Percentiles rank a stretch among this genome's conserved stretches.
Evolutionary conservation across 2,797 vertebrate genomes (phyloP).

Genomic region (Catamblyrhynchus diadema): DNA sequence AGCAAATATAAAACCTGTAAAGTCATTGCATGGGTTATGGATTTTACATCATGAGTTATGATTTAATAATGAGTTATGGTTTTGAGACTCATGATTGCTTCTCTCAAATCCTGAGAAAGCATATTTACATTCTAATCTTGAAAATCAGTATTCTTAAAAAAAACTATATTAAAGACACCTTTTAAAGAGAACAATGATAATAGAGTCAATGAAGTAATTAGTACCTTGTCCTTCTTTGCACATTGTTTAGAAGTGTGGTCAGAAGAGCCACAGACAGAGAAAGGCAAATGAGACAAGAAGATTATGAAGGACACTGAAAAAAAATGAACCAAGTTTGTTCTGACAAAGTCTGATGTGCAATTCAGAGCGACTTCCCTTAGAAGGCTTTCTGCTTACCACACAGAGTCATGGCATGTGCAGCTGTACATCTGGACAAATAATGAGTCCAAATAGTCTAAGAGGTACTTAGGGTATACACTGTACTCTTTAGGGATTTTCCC

Average conservation of each 20-base stretch:
- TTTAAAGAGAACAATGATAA: neutral
- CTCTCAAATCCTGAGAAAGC: neutral
- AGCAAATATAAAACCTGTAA: neutral
- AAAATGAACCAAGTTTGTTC: neutral
- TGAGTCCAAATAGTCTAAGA: neutral
- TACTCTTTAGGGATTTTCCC: neutral
- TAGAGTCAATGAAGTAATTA: neutral
- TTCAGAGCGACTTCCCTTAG: neutral
- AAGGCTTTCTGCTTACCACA: neutral
- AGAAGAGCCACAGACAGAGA: neutral
- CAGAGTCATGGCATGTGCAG: neutral
- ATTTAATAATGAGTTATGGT: neutral
- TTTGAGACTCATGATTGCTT: neutral
- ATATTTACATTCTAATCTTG: neutral
- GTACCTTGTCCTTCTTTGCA: neutral
- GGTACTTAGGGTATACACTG: fast-evolving
- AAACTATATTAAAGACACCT: neutral
- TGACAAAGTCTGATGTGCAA: neutral
- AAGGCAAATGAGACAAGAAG: neutral
- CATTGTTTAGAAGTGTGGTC: neutral
- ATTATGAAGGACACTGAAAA: neutral
- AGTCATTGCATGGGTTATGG: neutral
- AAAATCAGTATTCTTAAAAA: neutral
- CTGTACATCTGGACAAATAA: neutral
- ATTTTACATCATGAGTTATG: neutral